Evolutionary conservation across 2,888 invertebrate species (phyloP).

Genomic region (Eilema sororculum): DNA sequence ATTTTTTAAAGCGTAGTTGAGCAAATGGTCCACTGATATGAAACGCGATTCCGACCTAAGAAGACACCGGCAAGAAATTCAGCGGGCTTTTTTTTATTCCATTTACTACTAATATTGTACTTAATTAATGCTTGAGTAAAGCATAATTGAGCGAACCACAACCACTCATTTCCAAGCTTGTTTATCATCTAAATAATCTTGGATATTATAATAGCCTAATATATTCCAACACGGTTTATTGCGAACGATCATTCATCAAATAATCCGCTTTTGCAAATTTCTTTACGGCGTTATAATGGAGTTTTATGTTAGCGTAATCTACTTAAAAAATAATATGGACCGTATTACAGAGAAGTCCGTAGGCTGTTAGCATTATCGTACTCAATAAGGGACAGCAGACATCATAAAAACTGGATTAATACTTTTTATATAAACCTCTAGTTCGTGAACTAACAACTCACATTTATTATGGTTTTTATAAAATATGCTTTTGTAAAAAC

Average conservation of each 20-base stretch:
- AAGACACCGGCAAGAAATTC: too few relatives aligned
- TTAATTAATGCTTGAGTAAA: too few relatives aligned
- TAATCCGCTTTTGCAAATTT: neutral
- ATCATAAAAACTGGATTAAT: conserved; percentile 11
- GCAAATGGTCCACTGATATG: too few relatives aligned
- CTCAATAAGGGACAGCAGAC: conserved; percentile 4
- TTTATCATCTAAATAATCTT: too few relatives aligned
- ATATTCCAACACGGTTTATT: neutral
- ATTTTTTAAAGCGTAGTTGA: too few relatives aligned
- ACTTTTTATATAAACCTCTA: conserved; percentile 41
- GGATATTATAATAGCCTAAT: too few relatives aligned
- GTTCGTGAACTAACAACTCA: conserved; percentile 36
- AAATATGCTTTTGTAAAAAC: conserved; percentile 8
- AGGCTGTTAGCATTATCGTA: neutral
- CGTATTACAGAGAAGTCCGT: neutral
- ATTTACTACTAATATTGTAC: too few relatives aligned
- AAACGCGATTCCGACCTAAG: too few relatives aligned
- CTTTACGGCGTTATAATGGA: neutral
- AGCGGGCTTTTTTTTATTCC: too few relatives aligned
- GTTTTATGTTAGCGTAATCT: neutral
- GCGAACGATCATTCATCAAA: neutral
- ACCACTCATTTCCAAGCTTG: too few relatives aligned
- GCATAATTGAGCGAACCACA: too few relatives aligned
- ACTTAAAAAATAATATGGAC: neutral
- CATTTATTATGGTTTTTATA: conserved; percentile 39